phyloP scores from a whole-genome alignment of 2,113 vertebrate genomes.

The Psilopogon haemacephalus region DNA sequence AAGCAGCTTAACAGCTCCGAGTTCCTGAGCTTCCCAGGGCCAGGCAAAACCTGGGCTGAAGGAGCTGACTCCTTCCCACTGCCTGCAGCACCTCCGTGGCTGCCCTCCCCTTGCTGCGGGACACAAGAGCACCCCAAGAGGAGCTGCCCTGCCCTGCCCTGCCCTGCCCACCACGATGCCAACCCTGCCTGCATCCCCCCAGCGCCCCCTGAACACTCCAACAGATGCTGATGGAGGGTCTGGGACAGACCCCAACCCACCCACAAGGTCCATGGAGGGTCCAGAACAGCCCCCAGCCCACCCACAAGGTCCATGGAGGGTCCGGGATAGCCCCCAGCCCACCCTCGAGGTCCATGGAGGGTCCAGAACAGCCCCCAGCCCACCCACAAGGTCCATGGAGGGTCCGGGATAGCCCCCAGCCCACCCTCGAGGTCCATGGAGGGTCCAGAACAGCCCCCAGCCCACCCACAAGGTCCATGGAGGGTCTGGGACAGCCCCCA shows the following conservation, averaged over 20 bases:
- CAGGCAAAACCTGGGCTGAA: not conserved
- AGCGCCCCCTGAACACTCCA: not conserved
- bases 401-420: too few species aligned
- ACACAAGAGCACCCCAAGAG: rapidly evolving
- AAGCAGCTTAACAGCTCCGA: rapidly evolving
- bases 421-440: not conserved
- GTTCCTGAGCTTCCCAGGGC: not conserved
- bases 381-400: not conserved
- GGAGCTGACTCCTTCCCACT: not conserved
- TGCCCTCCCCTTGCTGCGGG: rapidly evolving
- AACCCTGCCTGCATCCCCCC: not conserved
- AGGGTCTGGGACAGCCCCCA: not conserved
- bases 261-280: not conserved
- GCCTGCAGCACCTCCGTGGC: rapidly evolving
- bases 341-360: not conserved
- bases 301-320: not conserved
- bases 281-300: too few species aligned
- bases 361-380: too few species aligned
- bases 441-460: too few species aligned
- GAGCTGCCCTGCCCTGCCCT: not conserved
- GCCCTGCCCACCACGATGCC: not conserved
- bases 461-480: too few species aligned
- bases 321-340: too few species aligned
- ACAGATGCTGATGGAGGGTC: not conserved
- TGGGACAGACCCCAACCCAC: too few species aligned